Evolutionary conservation across 2,888 invertebrate genomes (phyloP).

Genomic region (Nipponacmea schrenckii): DNA sequence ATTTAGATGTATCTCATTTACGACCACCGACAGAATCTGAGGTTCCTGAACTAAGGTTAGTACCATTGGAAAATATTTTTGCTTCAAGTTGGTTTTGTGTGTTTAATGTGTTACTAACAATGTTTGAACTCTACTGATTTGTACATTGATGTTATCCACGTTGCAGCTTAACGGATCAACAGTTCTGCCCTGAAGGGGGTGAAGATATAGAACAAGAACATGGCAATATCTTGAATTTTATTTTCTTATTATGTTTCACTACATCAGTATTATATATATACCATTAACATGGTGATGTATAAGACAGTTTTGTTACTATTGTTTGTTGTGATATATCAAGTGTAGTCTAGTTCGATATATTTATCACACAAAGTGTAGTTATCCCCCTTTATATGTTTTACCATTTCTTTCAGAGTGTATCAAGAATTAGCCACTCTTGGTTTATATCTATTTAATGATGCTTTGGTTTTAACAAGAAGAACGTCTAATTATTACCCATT

Average conservation of each 20-base stretch:
- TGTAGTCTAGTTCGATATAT: no score
- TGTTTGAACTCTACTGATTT: background rate
- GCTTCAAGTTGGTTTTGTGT: background rate
- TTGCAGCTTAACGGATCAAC: background rate
- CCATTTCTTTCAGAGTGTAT: conserved; percentile 50
- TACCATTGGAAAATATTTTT: background rate
- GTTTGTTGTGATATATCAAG: no score
- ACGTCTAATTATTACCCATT: conserved; percentile 62
- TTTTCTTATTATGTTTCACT: no score
- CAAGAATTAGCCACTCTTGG: conserved; percentile 62
- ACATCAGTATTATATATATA: no score
- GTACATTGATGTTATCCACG: no score
- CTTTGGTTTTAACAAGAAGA: conserved; percentile 58
- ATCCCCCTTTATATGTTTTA: no score
- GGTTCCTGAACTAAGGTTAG: conserved; percentile 52
- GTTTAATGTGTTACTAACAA: background rate
- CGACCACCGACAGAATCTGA: conserved; percentile 50
- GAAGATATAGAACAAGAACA: no score
- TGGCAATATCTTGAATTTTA: no score
- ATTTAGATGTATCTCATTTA: conserved; percentile 57
- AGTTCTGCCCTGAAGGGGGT: no score
- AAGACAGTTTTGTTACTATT: no score
- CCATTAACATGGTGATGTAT: no score
- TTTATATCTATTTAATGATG: conserved; percentile 65
- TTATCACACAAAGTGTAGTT: no score